Evolutionary conservation across 2,113 vertebrate genomes (phyloP), one percentile per base, ranked within the genome.

Genomic region (Spizaetus ornatus): DNA sequence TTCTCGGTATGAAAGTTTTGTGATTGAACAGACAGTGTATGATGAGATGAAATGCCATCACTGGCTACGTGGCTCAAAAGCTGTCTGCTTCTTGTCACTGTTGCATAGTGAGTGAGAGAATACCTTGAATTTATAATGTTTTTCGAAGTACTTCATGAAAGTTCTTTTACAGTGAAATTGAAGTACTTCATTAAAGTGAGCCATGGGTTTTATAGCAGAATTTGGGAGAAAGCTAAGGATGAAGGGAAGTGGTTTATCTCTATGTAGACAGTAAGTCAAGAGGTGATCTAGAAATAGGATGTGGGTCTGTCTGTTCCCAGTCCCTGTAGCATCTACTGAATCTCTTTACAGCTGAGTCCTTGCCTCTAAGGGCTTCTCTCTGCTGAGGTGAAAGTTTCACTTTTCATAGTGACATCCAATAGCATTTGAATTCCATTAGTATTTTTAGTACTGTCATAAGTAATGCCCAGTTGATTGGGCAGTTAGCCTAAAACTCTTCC

Each of bases 391-490:
- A 87, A 92, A 89, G 83, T 72, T 93, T 93, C 38, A 4, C 74
- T 95, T 95, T 91, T 93, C 97, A 66, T 94, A 83, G 95, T 70
- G 55, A 95, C 90, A 97, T 78, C 96, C 97, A 98, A 95, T 98
- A 81, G 94, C 81, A 63, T 92, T 90, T 96, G 87, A 87, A 92
- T 94, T 95, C 95, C 85, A 58, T 69, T 88, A 88, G 96, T 98
- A 98, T 98, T 98, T 98, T 97, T 98, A 98, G 97, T 90, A 69
- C 73, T 93, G 42, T 74, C 66, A 42, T 43, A 95, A 96, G 93
- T 82, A 93, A 77, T 82, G 59, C 63, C 62, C 38, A 74, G 77
- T 91, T 95, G 95, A 95, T 91, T 90, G 92, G 89, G 16, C 82
- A 85, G 90, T 89, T 96, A 82, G 72, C 83, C 11, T 15, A 66